Percentiles rank a stretch among this genome's conserved stretches.
phyloP scores from a whole-genome alignment of 2,113 vertebrate species.

The Pheucticus melanocephalus region DNA sequence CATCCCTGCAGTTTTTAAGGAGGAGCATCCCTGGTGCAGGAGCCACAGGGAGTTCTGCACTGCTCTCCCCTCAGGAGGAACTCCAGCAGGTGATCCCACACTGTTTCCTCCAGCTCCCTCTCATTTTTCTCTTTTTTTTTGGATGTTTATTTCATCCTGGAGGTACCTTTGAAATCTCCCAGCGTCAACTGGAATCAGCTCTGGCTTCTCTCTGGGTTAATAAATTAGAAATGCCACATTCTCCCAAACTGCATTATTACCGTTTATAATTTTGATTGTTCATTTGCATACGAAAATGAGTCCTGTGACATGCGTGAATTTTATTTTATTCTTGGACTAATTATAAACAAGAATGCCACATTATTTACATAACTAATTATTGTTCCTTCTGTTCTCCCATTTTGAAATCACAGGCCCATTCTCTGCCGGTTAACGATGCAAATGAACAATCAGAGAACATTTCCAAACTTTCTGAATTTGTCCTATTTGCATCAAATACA shows the following conservation, averaged over 20 bases:
- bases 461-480: conserved; percentile 80
- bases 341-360: conserved; percentile 99
- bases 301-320: conserved; percentile 94
- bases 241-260: conserved; percentile 94
- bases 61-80: background rate
- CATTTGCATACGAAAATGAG: conserved; percentile 99
- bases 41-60: background rate
- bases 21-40: rapidly evolving
- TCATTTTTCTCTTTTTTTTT: background rate
- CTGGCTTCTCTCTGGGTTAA: conserved; percentile 75
- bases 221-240: conserved; percentile 90
- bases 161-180: conserved; percentile 69
- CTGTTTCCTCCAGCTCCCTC: background rate
- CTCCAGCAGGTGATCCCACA: background rate
- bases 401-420: conserved; percentile 75
- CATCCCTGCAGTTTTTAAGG: background rate
- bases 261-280: conserved; percentile 97
- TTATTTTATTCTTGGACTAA: conserved; percentile 91
- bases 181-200: conserved; percentile 82
- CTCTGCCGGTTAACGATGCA: conserved; percentile 69
- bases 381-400: conserved; percentile 94
- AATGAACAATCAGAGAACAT: conserved; percentile 80
- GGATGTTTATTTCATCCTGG: conserved; percentile 6
- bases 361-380: conserved; percentile 99
- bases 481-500: conserved; percentile 81